Evolutionary conservation across 2,888 invertebrate genomes (phyloP).

Genomic region (Campopleginae sp.): DNA sequence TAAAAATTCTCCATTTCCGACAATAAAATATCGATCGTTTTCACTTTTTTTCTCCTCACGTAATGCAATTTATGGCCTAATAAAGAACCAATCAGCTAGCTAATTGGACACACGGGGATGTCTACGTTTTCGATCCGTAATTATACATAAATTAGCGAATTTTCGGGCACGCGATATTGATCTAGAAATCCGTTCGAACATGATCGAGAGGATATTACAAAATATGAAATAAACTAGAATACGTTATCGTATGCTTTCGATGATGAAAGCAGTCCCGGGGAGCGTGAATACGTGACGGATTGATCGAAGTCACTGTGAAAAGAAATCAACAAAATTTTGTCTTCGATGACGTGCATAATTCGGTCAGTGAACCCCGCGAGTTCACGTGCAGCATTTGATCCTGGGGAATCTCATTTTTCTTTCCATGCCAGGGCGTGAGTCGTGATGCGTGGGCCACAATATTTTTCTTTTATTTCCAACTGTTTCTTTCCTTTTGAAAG

Average conservation of each 20-base stretch:
- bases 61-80: constrained; percentile 18
- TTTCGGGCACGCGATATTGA: not conserved
- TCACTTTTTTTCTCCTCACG: constrained; percentile 33
- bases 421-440: constrained; percentile 9
- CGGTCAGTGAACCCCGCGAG: constrained; percentile 56
- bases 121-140: not conserved
- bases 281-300: constrained; percentile 6
- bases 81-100: constrained; percentile 17
- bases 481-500: constrained; percentile 71
- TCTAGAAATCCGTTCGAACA: not conserved
- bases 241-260: not conserved
- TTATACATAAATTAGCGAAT: constrained; percentile 16
- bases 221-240: not conserved
- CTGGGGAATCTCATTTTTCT: constrained; percentile 28
- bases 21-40: constrained; percentile 23
- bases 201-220: not conserved
- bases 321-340: not conserved
- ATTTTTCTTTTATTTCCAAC: constrained; percentile 62
- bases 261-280: constrained; percentile 9
- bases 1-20: not conserved
- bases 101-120: constrained; percentile 2
- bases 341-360: constrained; percentile 45
- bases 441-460: constrained; percentile 42
- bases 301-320: not conserved
- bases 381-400: constrained; percentile 29